phyloP scores from a whole-genome alignment of 1,140 invertebrate species.

The Myzus persicae region DNA sequence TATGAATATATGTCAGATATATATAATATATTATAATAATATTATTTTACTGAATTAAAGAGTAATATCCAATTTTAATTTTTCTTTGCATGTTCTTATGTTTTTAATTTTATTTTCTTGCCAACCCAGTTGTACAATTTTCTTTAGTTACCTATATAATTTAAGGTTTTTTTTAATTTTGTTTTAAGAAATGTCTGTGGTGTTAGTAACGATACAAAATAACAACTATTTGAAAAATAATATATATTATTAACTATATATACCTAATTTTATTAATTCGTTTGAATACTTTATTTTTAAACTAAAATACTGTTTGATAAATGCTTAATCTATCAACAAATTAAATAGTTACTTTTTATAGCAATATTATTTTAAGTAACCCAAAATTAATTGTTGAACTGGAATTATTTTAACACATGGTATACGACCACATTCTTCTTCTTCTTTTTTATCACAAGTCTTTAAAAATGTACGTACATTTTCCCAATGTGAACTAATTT shows the following conservation, averaged over 20 bases:
- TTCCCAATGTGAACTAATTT: neutral
- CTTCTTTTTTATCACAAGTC: neutral
- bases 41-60: neutral
- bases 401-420: neutral
- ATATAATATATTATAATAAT: neutral
- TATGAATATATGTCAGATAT: neutral
- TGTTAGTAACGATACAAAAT: neutral
- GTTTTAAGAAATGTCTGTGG: neutral
- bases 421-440: slow-evolving; percentile 24
- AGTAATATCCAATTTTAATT: neutral
- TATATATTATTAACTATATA: neutral
- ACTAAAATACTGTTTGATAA: neutral
- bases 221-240: neutral
- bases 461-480: neutral
- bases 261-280: neutral
- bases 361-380: neutral
- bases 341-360: slow-evolving; percentile 1
- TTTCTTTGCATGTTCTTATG: neutral
- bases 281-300: neutral
- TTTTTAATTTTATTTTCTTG: slow-evolving; percentile 21
- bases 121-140: neutral
- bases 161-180: neutral
- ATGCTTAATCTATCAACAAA: neutral
- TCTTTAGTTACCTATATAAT: slow-evolving; percentile 32
- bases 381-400: neutral